Evolutionary conservation across 92 coral and sea anemone genomes (phyloP).

Genomic region (Palythoa grandiflora): DNA sequence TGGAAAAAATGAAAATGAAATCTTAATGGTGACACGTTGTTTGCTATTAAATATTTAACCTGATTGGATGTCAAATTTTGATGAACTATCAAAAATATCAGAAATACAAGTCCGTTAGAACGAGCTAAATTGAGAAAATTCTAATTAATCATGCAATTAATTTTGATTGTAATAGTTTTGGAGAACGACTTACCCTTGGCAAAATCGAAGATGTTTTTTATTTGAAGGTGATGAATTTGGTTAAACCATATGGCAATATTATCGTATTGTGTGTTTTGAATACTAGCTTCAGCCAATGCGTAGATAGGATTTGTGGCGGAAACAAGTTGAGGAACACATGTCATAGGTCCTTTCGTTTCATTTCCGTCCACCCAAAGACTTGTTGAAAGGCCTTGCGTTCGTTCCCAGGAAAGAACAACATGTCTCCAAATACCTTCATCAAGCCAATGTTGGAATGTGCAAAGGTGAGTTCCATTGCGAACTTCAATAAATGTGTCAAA

Average conservation of each 20-base stretch:
- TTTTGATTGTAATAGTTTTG: neutral
- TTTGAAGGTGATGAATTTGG: neutral
- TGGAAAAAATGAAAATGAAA: too few relatives aligned
- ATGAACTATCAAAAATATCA: too few relatives aligned
- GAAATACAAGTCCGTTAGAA: too few relatives aligned
- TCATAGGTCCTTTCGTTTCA: too few relatives aligned
- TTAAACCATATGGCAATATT: constrained; percentile 44
- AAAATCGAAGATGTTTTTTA: neutral
- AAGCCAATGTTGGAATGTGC: neutral
- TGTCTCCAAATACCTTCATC: constrained; percentile 19
- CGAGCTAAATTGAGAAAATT: too few relatives aligned
- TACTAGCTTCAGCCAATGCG: neutral
- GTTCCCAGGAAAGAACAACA: constrained; percentile 31
- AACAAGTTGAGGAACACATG: neutral
- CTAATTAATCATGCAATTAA: too few relatives aligned
- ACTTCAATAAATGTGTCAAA: neutral
- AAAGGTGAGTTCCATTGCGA: constrained; percentile 40
- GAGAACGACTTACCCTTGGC: neutral
- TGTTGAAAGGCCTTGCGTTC: neutral
- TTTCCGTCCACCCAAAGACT: constrained; percentile 8
- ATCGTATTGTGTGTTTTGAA: constrained; percentile 31
- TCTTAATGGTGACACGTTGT: too few relatives aligned
- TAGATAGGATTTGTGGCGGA: constrained; percentile 12
- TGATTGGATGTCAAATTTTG: too few relatives aligned
- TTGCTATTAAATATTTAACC: too few relatives aligned